Percentiles rank a stretch among this genome's conserved stretches.
These are phyloP conservation scores for Cladopsammia gracilis DNA, from an alignment of 64 coral and sea anemone species.

Conservation along the genomic window DNA sequence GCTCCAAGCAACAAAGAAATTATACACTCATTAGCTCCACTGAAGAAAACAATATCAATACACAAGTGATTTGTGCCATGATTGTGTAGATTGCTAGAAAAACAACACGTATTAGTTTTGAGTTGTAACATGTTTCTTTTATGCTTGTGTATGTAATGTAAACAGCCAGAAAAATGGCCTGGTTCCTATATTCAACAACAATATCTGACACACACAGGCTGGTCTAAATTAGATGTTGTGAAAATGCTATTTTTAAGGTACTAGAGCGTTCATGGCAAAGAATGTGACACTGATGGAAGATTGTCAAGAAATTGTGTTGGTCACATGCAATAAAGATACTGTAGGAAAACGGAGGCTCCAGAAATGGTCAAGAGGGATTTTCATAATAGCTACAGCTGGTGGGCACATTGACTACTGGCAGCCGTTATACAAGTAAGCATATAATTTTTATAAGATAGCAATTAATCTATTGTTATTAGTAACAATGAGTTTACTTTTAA, in stretches of 20 bases:
- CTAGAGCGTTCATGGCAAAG: constrained; percentile 38
- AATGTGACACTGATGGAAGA: constrained; percentile 32
- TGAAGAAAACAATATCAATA: too few species aligned
- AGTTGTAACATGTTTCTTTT: too few species aligned
- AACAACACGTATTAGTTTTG: too few species aligned
- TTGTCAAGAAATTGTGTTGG: background rate
- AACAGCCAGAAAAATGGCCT: background rate
- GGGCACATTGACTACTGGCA: constrained; percentile 47
- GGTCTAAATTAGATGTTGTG: background rate
- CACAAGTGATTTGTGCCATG: too few species aligned
- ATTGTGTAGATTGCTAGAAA: too few species aligned
- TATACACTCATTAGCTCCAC: too few species aligned
- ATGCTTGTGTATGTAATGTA: too few species aligned
- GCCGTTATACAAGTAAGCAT: constrained; percentile 44
- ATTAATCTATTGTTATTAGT: too few species aligned
- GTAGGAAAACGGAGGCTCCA: constrained; percentile 37
- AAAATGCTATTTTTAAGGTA: background rate
- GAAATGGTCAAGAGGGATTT: constrained; percentile 56
- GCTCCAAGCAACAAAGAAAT: too few species aligned
- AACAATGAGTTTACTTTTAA: too few species aligned
- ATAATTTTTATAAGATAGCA: background rate
- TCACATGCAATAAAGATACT: constrained; percentile 38
- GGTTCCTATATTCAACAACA: background rate
- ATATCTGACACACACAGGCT: background rate
- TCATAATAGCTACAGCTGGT: constrained; percentile 54